Percentiles rank a stretch among this genome's conserved stretches.
Conservation (phyloP, 2,797 vertebrate genomes). For the Anguilla anguilla region DNA sequence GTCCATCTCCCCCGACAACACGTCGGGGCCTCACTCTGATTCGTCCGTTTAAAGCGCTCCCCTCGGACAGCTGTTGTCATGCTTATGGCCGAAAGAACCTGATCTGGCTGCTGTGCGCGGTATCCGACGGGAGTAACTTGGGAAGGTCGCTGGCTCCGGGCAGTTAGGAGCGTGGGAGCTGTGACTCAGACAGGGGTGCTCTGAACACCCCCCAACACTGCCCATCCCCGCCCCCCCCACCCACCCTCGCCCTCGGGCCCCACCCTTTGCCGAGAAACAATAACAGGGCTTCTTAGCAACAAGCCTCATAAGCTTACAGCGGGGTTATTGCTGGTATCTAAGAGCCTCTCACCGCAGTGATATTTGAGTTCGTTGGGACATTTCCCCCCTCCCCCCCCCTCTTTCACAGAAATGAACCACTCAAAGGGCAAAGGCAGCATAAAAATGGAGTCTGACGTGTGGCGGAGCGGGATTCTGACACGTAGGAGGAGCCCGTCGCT, state of each 20-base stretch:
- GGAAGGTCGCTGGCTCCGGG: slow-evolving; percentile 59
- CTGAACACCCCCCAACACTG: slow-evolving; percentile 27
- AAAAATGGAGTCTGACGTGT: neutral
- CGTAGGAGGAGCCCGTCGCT: neutral
- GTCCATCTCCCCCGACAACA: slow-evolving; percentile 9
- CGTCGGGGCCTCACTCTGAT: slow-evolving; percentile 30
- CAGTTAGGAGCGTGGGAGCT: slow-evolving; percentile 44
- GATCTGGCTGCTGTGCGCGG: slow-evolving; percentile 42
- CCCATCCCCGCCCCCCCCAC: slow-evolving; percentile 31
- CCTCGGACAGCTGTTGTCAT: slow-evolving; percentile 48
- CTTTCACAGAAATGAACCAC: slow-evolving; percentile 41
- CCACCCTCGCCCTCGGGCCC: neutral
- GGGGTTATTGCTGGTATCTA: slow-evolving; percentile 52
- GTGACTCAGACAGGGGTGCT: slow-evolving; percentile 53
- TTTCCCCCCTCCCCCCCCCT: neutral
- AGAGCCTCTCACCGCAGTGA: slow-evolving; percentile 45
- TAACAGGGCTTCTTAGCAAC: slow-evolving; percentile 78
- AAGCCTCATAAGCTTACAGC: slow-evolving; percentile 48
- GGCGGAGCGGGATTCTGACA: slow-evolving; percentile 18
- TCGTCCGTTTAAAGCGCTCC: slow-evolving; percentile 36
- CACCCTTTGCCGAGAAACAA: slow-evolving; percentile 55
- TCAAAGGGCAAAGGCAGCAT: slow-evolving; percentile 42
- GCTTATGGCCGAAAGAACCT: slow-evolving; percentile 49
- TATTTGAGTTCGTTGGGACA: slow-evolving; percentile 45
- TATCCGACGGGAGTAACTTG: slow-evolving; percentile 52